A percentile compares a stretch with the other conserved stretches of the same genome.
Conservation (phyloP, 2,797 vertebrate genomes). For the Salarias fasciatus region DNA sequence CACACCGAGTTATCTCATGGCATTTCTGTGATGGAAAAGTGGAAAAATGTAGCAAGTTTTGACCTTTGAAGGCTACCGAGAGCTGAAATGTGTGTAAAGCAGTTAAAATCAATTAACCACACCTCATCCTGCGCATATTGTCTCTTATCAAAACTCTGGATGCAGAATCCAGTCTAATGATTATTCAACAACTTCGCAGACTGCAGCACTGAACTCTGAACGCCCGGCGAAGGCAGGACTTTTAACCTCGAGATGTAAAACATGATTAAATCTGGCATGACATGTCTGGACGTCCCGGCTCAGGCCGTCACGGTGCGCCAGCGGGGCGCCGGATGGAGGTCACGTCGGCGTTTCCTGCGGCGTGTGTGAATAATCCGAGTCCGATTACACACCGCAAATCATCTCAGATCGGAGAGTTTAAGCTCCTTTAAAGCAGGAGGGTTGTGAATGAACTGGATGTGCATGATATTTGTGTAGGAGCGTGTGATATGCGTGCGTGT, state of each 20-base stretch:
- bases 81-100: too few relatives aligned
- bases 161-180: too few relatives aligned
- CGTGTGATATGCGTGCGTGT: constrained; percentile 37
- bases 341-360: neutral
- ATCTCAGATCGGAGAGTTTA: constrained; percentile 31
- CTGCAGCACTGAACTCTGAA: constrained; percentile 8
- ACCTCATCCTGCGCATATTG: too few relatives aligned
- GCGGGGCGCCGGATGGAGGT: neutral
- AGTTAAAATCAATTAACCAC: too few relatives aligned
- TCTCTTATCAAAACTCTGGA: too few relatives aligned
- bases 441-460: constrained; percentile 41
- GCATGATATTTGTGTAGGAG: neutral
- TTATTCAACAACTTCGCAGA: too few relatives aligned
- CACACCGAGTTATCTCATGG: too few relatives aligned
- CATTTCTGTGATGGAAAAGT: too few relatives aligned
- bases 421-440: constrained; percentile 35
- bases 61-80: too few relatives aligned
- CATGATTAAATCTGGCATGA: constrained; percentile 36
- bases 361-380: constrained; percentile 31
- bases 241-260: constrained; percentile 24
- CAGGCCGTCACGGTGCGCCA: constrained; percentile 15
- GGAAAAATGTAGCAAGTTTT: too few relatives aligned
- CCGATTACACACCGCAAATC: constrained; percentile 40
- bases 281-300: constrained; percentile 25
- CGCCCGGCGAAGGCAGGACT: constrained; percentile 4